Percentiles rank a stretch among this genome's conserved stretches.
Conservation (phyloP, 92 coral and sea anemone species). For the Epizoanthus scotinus region DNA sequence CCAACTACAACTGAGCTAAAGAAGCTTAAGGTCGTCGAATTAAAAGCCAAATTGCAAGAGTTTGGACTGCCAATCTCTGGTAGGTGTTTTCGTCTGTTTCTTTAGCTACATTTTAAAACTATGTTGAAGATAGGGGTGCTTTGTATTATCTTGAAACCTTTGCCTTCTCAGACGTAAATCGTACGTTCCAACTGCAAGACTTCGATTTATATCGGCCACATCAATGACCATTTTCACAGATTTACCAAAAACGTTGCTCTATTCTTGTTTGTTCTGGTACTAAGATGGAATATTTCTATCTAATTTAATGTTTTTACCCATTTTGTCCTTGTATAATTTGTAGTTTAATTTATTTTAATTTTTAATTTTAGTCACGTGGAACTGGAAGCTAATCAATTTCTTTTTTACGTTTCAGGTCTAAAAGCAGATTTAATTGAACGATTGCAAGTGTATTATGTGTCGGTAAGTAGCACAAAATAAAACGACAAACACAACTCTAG, state of each 20-base stretch:
- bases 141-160: neutral
- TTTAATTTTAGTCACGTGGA: slow-evolving; percentile 6
- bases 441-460: slow-evolving; percentile 62
- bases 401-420: slow-evolving; percentile 54
- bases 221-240: neutral
- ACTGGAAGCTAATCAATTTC: neutral
- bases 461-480: slow-evolving; percentile 59
- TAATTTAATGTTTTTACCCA: neutral
- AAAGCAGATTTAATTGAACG: slow-evolving; percentile 92
- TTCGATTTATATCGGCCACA: neutral
- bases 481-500: too few relatives aligned
- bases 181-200: neutral
- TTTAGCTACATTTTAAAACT: neutral
- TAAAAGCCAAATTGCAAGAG: slow-evolving; percentile 77
- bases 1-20: slow-evolving; percentile 68
- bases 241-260: neutral
- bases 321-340: neutral
- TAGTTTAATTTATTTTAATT: neutral
- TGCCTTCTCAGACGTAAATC: neutral
- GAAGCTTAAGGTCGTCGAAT: slow-evolving; percentile 90
- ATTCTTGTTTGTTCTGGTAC: neutral
- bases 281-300: neutral
- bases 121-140: neutral
- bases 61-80: slow-evolving; percentile 92
- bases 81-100: neutral